Percentiles rank a stretch among this genome's conserved stretches.
These are phyloP conservation scores for Hyposoter didymator DNA, from an alignment of 2,888 invertebrate genomes.

Conservation along the genomic window DNA sequence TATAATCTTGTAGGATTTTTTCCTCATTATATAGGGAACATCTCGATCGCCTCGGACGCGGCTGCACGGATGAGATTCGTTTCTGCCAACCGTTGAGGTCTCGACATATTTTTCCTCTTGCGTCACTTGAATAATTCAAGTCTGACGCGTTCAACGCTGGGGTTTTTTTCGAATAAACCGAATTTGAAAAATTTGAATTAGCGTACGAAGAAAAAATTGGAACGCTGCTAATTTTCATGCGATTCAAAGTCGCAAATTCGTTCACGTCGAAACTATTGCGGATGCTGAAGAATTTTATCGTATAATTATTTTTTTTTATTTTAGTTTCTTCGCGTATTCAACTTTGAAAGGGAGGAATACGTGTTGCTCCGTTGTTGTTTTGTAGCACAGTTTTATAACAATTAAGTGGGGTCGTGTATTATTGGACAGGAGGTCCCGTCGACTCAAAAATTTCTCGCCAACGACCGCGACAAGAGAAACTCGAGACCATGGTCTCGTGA, in stretches of 20 bases:
- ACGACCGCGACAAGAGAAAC: conserved; percentile 27
- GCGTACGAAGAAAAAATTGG: background rate
- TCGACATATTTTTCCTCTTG: background rate
- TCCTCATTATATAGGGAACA: background rate
- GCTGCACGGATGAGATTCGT: background rate
- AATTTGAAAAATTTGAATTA: background rate
- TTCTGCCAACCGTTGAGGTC: background rate
- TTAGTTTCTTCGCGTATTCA: background rate
- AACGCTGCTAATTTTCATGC: background rate
- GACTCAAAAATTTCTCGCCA: conserved; percentile 22
- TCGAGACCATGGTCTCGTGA: conserved; percentile 46
- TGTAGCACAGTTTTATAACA: background rate
- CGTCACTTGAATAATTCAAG: background rate
- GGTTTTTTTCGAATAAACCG: background rate
- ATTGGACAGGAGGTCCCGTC: conserved; percentile 7
- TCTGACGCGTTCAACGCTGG: background rate
- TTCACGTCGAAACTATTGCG: background rate
- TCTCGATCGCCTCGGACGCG: background rate
- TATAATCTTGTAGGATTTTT: background rate
- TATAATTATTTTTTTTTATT: background rate
- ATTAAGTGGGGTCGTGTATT: background rate
- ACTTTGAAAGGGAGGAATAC: background rate
- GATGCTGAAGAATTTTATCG: background rate
- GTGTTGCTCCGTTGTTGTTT: background rate
- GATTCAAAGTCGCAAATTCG: background rate